Conservation (phyloP, 2,797 vertebrate species). For the Melanotaenia nigrans region DNA sequence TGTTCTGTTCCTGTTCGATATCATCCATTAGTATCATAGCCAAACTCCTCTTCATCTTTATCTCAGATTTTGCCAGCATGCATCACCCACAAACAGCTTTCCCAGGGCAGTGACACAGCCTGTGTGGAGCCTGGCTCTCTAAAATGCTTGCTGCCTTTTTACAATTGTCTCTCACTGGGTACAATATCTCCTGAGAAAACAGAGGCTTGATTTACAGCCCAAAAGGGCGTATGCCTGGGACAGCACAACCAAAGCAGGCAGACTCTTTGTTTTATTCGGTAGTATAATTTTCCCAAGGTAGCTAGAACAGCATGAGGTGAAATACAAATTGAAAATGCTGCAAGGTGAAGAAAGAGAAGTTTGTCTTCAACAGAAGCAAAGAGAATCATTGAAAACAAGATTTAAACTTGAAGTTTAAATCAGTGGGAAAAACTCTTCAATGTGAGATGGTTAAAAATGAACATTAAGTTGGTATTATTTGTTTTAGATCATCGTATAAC, state of each 20-base stretch:
- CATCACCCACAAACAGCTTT: not conserved
- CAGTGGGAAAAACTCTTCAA: too few species aligned
- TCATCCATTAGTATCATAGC: not conserved
- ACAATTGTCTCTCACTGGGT: not conserved
- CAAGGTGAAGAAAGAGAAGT: not conserved
- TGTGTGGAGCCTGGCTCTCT: not conserved
- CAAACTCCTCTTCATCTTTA: not conserved
- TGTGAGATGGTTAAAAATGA: not conserved
- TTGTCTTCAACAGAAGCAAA: not conserved
- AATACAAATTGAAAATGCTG: not conserved
- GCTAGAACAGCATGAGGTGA: not conserved
- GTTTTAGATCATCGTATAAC: not conserved
- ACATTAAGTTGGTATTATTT: not conserved
- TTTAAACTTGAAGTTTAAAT: not conserved
- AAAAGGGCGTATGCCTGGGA: not conserved
- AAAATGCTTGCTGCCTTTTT: not conserved
- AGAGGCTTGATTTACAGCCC: not conserved
- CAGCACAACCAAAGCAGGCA: not conserved
- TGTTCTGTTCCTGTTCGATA: constrained; percentile 2
- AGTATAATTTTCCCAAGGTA: not conserved
- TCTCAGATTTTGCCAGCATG: not conserved
- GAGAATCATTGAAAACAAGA: not conserved
- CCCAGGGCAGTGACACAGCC: not conserved
- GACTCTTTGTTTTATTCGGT: not conserved
- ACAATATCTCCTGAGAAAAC: not conserved